Evolutionary conservation across 2,797 vertebrate species (phyloP).

Genomic region (Rhinoraja longicauda): DNA sequence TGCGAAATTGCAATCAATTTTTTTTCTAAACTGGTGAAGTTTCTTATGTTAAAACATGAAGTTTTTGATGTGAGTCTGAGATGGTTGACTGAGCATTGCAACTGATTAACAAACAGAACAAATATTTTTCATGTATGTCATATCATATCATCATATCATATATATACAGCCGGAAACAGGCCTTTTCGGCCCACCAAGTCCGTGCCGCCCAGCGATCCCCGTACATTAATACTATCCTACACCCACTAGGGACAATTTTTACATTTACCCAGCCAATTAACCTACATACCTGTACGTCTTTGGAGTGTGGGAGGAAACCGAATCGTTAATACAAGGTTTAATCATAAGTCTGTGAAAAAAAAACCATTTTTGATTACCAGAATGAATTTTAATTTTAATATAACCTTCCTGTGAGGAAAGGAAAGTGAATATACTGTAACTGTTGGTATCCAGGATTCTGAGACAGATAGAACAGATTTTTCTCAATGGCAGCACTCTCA

Average conservation of each 20-base stretch:
- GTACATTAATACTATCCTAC: no score
- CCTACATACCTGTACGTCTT: no score
- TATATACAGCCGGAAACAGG: no score
- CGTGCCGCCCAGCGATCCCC: no score
- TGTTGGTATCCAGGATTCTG: background rate
- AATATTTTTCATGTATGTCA: background rate
- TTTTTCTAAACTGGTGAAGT: background rate
- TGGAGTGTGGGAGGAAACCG: no score
- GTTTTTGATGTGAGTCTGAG: background rate
- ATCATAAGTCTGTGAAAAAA: background rate
- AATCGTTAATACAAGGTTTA: no score
- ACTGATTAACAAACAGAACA: background rate
- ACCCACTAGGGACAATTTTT: no score
- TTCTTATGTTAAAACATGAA: background rate
- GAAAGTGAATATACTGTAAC: background rate
- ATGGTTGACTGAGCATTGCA: background rate
- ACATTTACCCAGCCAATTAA: no score
- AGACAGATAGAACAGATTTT: background rate
- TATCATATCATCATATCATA: no score
- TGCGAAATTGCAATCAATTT: slow-evolving; percentile 16
- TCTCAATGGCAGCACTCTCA: background rate
- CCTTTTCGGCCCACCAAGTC: no score
- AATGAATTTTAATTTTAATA: background rate
- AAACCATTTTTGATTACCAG: background rate
- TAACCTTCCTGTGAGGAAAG: background rate